Conservation (phyloP, 2,888 invertebrate genomes). For the Lymantria dispar region DNA sequence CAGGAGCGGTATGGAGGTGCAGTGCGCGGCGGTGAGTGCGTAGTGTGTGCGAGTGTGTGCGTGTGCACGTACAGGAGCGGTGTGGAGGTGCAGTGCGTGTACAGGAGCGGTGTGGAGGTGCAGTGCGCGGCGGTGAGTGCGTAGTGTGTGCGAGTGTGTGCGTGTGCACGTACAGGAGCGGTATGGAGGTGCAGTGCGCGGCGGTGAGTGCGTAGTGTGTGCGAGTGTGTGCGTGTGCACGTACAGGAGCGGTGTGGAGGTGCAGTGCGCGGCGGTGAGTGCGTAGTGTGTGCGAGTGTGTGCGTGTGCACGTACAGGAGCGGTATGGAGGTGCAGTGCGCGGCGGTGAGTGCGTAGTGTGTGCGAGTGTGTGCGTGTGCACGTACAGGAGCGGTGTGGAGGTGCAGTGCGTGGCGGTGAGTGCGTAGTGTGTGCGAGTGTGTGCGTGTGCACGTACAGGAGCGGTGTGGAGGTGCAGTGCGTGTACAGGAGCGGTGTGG, state of each 20-base stretch:
- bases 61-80: no score
- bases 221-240: neutral
- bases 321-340: neutral
- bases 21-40: conserved; percentile 1
- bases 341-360: neutral
- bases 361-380: neutral
- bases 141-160: no score
- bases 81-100: neutral
- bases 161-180: no score
- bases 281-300: no score
- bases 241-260: neutral
- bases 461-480: neutral
- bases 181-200: neutral
- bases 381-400: neutral
- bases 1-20: neutral
- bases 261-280: no score
- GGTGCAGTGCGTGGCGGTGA: neutral
- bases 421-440: no score
- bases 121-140: no score
- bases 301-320: no score
- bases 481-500: neutral
- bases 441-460: no score
- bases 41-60: no score
- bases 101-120: neutral
- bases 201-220: neutral